Evolutionary conservation across 2,797 vertebrate species (phyloP).

Genomic region (Helarctos malayanus): DNA sequence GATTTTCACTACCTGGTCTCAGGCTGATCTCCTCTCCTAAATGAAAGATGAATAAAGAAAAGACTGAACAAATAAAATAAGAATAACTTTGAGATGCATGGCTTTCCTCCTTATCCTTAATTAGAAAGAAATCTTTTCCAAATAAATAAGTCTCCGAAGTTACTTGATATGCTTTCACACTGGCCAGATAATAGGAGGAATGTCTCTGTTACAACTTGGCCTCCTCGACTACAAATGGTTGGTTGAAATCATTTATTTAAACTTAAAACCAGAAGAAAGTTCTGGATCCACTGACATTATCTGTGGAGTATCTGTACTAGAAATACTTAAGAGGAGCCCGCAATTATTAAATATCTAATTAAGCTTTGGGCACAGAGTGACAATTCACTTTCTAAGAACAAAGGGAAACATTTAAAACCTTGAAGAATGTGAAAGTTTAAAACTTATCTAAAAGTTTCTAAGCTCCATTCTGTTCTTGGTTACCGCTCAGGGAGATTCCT

Average conservation of each 20-base stretch:
- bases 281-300: conserved; percentile 68
- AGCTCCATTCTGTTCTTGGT: conserved; percentile 53
- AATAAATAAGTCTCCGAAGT: conserved; percentile 71
- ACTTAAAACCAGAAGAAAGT: conserved; percentile 76
- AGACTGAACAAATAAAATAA: not conserved
- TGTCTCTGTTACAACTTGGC: conserved; percentile 62
- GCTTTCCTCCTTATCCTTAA: conserved; percentile 55
- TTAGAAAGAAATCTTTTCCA: conserved; percentile 74
- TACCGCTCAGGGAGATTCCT: conserved; percentile 46
- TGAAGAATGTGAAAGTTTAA: conserved; percentile 70
- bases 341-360: conserved; percentile 78
- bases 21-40: not conserved
- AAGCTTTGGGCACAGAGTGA: conserved; percentile 65
- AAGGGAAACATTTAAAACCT: not conserved
- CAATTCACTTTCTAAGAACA: conserved; percentile 76
- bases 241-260: conserved; percentile 80
- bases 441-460: conserved; percentile 58
- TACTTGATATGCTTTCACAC: conserved; percentile 74
- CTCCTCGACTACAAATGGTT: conserved; percentile 51
- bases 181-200: conserved; percentile 23
- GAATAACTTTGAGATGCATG: not conserved
- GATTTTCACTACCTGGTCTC: not conserved
- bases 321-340: conserved; percentile 62
- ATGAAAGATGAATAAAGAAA: conserved; percentile 15
- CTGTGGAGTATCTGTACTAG: conserved; percentile 56